Base-by-base conservation (phyloP, 2,113 vertebrate species). In the Recurvirostra avosetta region DNA sequence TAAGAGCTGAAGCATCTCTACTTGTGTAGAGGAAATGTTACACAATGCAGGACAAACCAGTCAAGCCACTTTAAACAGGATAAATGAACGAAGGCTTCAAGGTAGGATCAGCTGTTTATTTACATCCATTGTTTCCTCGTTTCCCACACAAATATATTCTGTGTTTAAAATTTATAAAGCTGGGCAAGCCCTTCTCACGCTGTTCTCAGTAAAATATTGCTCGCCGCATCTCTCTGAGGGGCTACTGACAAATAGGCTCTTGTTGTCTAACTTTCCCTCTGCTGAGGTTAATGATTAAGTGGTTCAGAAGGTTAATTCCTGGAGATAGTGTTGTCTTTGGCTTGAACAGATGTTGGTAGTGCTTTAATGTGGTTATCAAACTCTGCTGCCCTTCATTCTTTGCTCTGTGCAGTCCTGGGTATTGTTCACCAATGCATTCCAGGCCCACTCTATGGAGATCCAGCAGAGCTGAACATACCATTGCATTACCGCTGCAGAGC, bases 321-420 rank as follows among this genome's bases (percentile, higher is more conserved):
- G 96, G 97, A 98, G 98, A 98, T 99, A 98, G 98, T 98, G 98
- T 98, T 99, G 99, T 99, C 99, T 99, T 98, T 98, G 97, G 98
- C 98, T 97, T 96, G 98, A 99, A 99, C 99, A 99, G 99, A 99
- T 99, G 99, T 99, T 99, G 98, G 98, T 98, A 97, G 98, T 98
- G 98, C 98, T 99, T 99, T 99, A 99, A 99, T 99, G 99, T 98
- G 98, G 99, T 99, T 99, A 99, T 99, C 99, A 99, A 99, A 99
- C 98, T 98, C 97, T 90, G 98, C 98, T 99, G 99, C 98, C 99
- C 98, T 99, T 99, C 98, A 98, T 98, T 98, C 98, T 98, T 98
- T 96, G 93, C 98, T 98, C 98, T 94, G 90, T 80, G 96, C 93
- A 91, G 95, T 94, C 93, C 71, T 52, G 88, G 67, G 85, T 97